Evolutionary conservation across 2,113 vertebrate genomes (phyloP), one percentile per base, ranked within the genome.

Genomic region (Meriones unguiculatus): DNA sequence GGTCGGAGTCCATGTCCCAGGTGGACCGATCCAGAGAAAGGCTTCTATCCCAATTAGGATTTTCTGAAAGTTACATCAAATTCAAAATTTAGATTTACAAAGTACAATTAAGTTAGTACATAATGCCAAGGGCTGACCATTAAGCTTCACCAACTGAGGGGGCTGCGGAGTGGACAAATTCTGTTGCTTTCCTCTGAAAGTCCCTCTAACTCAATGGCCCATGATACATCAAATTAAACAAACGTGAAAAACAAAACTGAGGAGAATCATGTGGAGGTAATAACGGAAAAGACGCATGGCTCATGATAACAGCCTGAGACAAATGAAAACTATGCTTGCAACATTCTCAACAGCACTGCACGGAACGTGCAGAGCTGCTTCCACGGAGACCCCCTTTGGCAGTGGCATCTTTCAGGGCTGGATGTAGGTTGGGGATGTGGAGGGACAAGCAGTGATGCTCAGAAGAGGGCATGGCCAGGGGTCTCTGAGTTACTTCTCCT

Each of bases 1-100:
- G 99, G 90, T 99, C 98, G 25, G 98, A 99, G 98, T 99, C 99
- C 80, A 99, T 96, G 0, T 98, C 96, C 99, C 99, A 99, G 57
- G 99, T 98, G 46, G 99, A 99, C 85, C 0, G 90, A 90, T 99
- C 99, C 94, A 99, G 98, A 92, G 99, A 99, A 94, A 99, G 99
- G 89, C 99, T 99, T 86, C 97, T 98, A 97, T 99, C 99, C 99
- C 99, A 99, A 91, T 99, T 98, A 41, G 98, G 96, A 91, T 95
- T 99, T 95, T 99, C 99, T 99, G 95, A 84, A 97, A 98, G 35
- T 8, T 3, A 80, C 89, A 97, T 97, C 4, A 98, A 77, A 97
- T 88, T 62, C 62, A 89, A 76, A 38, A 28, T 62, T 94, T 64
- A 94, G 22, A 81, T 25, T 87, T 69, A 90, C 32, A 70, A 95